phyloP scores from a whole-genome alignment of 2,888 invertebrate genomes.

The Lycocerus yunnanus region DNA sequence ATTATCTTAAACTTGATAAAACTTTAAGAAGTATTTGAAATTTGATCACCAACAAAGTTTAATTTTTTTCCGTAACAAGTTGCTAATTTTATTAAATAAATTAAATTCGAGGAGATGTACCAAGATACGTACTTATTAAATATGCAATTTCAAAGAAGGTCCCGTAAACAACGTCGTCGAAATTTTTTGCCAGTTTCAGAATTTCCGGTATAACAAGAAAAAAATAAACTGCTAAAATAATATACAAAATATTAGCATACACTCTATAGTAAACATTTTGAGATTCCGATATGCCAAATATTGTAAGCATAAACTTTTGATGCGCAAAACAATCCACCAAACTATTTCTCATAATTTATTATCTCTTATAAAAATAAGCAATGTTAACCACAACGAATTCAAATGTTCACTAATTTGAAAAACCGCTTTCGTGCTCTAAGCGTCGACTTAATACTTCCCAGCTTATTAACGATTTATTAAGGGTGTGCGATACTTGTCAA shows the following conservation, averaged over 20 bases:
- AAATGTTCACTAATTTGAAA: background rate
- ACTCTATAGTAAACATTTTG: background rate
- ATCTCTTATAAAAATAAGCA: background rate
- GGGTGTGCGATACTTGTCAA: too few relatives aligned
- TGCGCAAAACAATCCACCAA: background rate
- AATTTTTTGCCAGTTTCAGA: background rate
- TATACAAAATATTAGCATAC: background rate
- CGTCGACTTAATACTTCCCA: too few relatives aligned
- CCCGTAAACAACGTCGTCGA: background rate
- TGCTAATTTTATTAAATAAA: too few relatives aligned
- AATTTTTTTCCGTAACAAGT: too few relatives aligned
- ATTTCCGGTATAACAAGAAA: background rate
- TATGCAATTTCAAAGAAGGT: background rate
- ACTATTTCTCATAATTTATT: too few relatives aligned
- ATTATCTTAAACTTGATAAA: too few relatives aligned
- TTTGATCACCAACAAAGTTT: too few relatives aligned
- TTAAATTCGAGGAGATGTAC: too few relatives aligned
- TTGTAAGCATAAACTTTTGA: background rate
- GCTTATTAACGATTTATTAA: too few relatives aligned
- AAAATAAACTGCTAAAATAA: background rate
- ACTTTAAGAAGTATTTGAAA: too few relatives aligned
- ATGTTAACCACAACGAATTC: background rate
- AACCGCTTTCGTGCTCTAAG: background rate
- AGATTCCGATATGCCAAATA: background rate
- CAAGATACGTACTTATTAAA: background rate